Evolutionary conservation across 2,113 vertebrate species (phyloP).

Genomic region (Cyrtonyx montezumae): DNA sequence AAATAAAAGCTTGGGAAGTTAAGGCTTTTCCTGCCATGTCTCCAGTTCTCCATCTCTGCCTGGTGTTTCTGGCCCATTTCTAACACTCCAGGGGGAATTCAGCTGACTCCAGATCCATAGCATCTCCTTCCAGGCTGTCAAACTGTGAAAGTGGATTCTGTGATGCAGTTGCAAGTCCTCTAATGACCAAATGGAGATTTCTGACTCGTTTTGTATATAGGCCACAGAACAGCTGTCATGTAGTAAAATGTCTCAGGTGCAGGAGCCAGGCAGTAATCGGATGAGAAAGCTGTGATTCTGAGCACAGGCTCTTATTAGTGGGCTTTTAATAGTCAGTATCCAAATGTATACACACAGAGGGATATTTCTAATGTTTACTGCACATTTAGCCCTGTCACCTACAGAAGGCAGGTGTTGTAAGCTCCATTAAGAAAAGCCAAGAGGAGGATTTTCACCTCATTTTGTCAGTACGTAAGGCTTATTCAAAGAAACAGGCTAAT

Average conservation of each 20-base stretch:
- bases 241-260: background rate
- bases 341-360: background rate
- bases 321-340: background rate
- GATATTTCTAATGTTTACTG: background rate
- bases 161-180: background rate
- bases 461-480: conserved; percentile 8
- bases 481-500: conserved; percentile 17
- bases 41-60: background rate
- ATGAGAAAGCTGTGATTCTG: background rate
- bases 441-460: conserved; percentile 23
- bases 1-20: background rate
- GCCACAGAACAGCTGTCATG: conserved; percentile 19
- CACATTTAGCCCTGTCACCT: background rate
- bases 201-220: background rate
- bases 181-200: background rate
- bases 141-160: background rate
- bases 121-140: background rate
- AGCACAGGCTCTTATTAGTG: background rate
- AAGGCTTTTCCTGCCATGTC: background rate
- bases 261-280: background rate
- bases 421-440: conserved; percentile 26
- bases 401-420: conserved; percentile 6
- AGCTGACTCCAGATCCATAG: background rate
- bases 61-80: background rate
- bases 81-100: background rate